Base-by-base conservation (phyloP, 2,797 vertebrate species). In the Cynopterus sphinx region DNA sequence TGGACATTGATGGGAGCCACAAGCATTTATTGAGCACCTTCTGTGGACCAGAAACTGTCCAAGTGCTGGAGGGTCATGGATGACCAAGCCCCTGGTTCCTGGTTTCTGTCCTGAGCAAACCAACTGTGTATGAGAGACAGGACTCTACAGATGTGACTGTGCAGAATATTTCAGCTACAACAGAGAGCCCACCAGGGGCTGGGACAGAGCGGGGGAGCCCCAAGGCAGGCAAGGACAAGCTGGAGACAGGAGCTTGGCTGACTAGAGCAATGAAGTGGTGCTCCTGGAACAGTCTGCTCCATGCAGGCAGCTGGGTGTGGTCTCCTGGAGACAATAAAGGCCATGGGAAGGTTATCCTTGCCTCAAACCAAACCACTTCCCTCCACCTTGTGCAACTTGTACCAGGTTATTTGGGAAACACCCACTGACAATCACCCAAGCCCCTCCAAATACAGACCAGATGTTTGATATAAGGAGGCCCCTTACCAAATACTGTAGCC, bases 401-500 rank as follows among this genome's bases (percentile, higher is more conserved):
- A 11, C 26, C 43, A 55, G 71, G 39, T n/a, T 13, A 9, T 15
- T 49, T 31, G 31, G 89, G 65, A 79, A 73, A 73, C 0, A 3
- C 3, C 46, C 12, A 3, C 0, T 46, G 36, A 41, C 26, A 28
- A 21, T 9, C n/a, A 24, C 49, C 79, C 15, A 43, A 2, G 2
- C 1, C 51, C 21, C 26, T 55, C 43, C n/a, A 46, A 0, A 9
- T 3, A 1, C 13, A 49, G 24, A 63, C 31, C 39, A 24, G 39
- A 43, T 1, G 3, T 22, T 31, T 31, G 39, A 21, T 9, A 9
- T 7, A 17, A 75, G 51, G 55, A 15, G 5, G 16, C 1, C 63
- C 21, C 94, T 97, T 92, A 97, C 97, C 96, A 12, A 94, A 88
- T 55, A 26, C 15, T 46, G 39, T 24, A 43, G 46, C 16, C 19